Evolutionary conservation across 2,113 vertebrate species (phyloP).

Genomic region (Nestor notabilis): DNA sequence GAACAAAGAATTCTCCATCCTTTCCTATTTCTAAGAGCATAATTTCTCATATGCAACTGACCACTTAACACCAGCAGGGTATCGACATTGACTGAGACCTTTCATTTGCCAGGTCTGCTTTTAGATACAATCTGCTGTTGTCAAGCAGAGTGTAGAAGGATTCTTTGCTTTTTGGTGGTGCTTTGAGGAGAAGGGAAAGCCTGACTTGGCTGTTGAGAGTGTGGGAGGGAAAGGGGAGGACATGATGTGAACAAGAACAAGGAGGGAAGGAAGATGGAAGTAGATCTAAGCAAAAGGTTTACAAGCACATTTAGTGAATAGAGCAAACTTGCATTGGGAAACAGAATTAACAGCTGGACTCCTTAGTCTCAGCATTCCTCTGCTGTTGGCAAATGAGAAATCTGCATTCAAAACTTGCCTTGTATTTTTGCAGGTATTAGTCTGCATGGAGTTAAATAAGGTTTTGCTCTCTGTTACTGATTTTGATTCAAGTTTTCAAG

Average conservation of each 20-base stretch:
- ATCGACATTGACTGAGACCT: not conserved
- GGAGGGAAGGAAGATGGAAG: not conserved
- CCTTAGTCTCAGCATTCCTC: not conserved
- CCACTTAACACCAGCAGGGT: not conserved
- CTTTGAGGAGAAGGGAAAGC: not conserved
- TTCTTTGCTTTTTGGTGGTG: not conserved
- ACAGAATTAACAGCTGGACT: not conserved
- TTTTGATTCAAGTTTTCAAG: not conserved
- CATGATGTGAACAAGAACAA: not conserved
- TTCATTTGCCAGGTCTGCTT: not conserved
- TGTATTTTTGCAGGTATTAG: not conserved
- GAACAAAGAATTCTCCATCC: not conserved
- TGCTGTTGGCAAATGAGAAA: not conserved
- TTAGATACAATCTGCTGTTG: not conserved
- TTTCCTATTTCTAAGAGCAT: not conserved
- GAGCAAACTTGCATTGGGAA: not conserved
- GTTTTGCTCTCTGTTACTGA: not conserved
- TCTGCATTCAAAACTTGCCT: not conserved
- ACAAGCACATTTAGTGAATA: not conserved
- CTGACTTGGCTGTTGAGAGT: not conserved
- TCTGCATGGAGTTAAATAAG: not conserved
- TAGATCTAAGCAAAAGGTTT: not conserved
- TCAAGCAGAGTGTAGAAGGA: not conserved
- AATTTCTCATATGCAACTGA: not conserved
- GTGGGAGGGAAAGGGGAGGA: fast-evolving